Conservation (phyloP, 2,113 vertebrate species). For the Anser cygnoides region DNA sequence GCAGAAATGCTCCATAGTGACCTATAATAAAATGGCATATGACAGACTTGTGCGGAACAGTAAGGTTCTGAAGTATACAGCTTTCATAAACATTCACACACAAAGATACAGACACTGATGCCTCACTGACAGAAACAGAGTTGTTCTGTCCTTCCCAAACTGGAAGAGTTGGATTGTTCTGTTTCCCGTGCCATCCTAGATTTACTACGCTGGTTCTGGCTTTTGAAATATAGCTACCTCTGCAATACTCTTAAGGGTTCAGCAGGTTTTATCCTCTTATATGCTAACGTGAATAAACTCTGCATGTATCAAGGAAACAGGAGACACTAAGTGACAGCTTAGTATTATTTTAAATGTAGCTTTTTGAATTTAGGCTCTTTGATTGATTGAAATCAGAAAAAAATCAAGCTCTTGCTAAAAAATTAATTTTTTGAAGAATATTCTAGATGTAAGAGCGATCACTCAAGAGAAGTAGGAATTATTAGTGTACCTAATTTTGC, state of each 20-base stretch:
- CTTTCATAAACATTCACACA: neutral
- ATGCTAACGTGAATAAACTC: neutral
- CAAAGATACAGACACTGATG: neutral
- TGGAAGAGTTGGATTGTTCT: neutral
- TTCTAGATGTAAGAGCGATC: neutral
- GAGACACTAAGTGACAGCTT: neutral
- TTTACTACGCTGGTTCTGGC: neutral
- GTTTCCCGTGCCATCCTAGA: neutral
- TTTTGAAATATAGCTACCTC: neutral
- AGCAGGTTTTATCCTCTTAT: neutral
- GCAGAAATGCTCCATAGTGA: constrained; percentile 94
- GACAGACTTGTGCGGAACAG: neutral
- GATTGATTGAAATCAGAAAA: neutral
- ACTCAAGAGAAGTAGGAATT: neutral
- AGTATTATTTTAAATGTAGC: neutral
- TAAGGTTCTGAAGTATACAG: neutral
- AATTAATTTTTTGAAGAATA: neutral
- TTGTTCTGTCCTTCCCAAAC: neutral
- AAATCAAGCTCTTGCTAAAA: neutral
- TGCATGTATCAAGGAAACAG: neutral
- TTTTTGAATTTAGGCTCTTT: neutral
- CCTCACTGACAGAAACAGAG: neutral
- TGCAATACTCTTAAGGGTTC: neutral
- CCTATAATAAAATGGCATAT: constrained; percentile 71
- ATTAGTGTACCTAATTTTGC: neutral